Base-by-base conservation (phyloP, 2,888 invertebrate genomes). In the Drosophila lutescens region DNA sequence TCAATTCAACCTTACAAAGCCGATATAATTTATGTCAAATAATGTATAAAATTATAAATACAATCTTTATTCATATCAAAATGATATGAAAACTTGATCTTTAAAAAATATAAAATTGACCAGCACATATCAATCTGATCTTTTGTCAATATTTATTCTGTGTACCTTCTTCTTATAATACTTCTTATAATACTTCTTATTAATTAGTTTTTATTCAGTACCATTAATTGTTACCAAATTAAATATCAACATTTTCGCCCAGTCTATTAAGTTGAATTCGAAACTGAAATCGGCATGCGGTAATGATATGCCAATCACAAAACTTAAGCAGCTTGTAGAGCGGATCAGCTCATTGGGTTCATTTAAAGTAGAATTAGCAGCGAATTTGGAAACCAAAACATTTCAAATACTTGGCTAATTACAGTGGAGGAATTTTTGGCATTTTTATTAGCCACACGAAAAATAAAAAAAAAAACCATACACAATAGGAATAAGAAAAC, bases 281-380 rank as follows among this genome's bases (percentile, higher is more conserved):
- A 38, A 40, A 15, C 65, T 32, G 40, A 63, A 59, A 55, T 60
- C 32, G 60, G 56, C 68, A 61, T 67, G 76, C 66, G 76, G 70
- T 84, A 88, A 86, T 88, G 84, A 83, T 88, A 88, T 83, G 85
- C 80, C 86, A 88, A 79, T 88, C 86, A 78, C 65, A 73, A 71
- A 65, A 49, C 67, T 47, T 77, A 83, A 77, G 86, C 77, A 83
- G 79, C 80, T 74, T 79, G 82, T 71, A 70, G 63, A 66, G 63
- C 56, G 54, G 23, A 51, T 69, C 67, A 72, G 77, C 73, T 85
- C 65, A 83, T 79, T 85, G 86, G 76, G 60, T 87, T 76, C 86
- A 62, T 85, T 87, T 86, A 87, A 74, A 67, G 73, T 77, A 73
- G 77, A 77, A 85, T 87, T 79, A 87, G 60, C 50, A 12, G 34